Base-by-base conservation (phyloP, 1,140 invertebrate genomes). In the Apis laboriosa region DNA sequence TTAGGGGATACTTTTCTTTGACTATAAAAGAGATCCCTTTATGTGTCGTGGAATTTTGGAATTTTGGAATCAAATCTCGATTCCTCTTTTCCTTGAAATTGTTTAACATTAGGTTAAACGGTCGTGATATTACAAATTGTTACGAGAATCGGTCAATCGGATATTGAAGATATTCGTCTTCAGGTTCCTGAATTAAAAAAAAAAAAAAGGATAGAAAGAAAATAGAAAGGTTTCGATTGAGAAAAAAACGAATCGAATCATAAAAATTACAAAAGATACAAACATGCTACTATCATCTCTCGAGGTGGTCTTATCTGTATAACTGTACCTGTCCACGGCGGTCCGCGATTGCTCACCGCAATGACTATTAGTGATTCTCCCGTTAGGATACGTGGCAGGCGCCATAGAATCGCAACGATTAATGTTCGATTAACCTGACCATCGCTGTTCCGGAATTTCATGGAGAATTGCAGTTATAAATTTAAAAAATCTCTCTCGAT, bases 381-480 rank as follows among this genome's bases (percentile, higher is more conserved):
- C 90, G 90, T 91, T 91, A 91, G 86, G 84, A 91, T 89, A 89
- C 83, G 88, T 87, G 88, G 71, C 84, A 84, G 84, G 85, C 87
- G 88, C 87, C 88, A 90, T 78, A 64, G 84, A 80, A 88, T 89
- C 84, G 78, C 51, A 74, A 68, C 87, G 87, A 89, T 89, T 89
- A 89, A 86, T 78, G 78, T 28, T 76, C 85, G 87, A 89, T 89
- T 89, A 89, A 86, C 88, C 55, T 55, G 67, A 28, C 76, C 13
- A 28, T 21, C 60, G 73, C 19, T 51, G 74, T 86, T 61, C 77
- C 24, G 61, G 58, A 83, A 86, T 84, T 87, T 79, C 82, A 72
- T 53, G 79, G 84, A 83, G 86, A 86, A 83, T 60, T 61, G 53
- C 60, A 21, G 51, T 58, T 61, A 55, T 61, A 77, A 68, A 75